Conservation (phyloP, 2,797 vertebrate genomes). For the Bovichtus diacanthus region DNA sequence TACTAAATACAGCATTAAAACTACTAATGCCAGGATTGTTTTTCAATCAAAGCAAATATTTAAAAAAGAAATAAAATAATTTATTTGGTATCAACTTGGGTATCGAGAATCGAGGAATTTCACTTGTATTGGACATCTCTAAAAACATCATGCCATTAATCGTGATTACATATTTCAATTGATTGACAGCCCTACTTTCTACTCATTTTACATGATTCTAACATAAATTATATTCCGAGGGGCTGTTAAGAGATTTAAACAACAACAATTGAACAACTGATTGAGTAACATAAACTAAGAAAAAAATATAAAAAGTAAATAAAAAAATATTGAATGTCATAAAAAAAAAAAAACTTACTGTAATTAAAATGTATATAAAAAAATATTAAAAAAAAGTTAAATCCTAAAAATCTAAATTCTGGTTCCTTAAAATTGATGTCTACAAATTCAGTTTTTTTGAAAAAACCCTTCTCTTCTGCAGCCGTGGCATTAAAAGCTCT, state of each 20-base stretch:
- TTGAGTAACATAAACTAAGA: background rate
- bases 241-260: background rate
- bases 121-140: too few species aligned
- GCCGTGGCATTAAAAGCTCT: background rate
- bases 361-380: background rate
- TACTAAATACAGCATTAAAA: too few species aligned
- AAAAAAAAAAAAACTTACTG: too few species aligned
- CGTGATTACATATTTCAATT: too few species aligned
- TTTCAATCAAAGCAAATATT: too few species aligned
- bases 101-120: too few species aligned
- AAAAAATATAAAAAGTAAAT: background rate
- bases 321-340: background rate
- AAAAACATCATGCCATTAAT: too few species aligned
- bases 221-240: background rate
- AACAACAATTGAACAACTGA: too few species aligned
- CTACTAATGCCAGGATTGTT: too few species aligned
- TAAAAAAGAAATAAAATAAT: too few species aligned
- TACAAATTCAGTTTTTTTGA: background rate
- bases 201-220: conserved; percentile 21
- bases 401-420: background rate
- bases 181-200: too few species aligned
- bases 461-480: background rate
- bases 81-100: too few species aligned
- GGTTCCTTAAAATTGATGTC: background rate
- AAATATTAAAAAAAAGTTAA: background rate